Conservation (phyloP, 2,797 vertebrate genomes). For the Denticeps clupeoides region DNA sequence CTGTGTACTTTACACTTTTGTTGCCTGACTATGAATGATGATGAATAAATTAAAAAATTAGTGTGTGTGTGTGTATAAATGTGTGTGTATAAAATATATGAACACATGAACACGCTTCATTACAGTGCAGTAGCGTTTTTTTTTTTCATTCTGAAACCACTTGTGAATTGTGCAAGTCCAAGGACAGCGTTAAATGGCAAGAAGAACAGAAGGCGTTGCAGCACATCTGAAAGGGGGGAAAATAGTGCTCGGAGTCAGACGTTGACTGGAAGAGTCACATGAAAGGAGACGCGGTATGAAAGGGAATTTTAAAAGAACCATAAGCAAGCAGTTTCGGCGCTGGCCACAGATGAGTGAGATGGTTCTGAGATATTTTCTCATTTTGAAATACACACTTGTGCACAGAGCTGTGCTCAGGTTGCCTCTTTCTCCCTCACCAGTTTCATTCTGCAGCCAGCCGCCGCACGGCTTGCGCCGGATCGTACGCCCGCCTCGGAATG, state of each 20-base stretch:
- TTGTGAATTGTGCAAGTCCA: conserved; percentile 4
- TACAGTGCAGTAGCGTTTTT: too few relatives aligned
- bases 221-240: conserved; percentile 4
- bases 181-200: conserved; percentile 12
- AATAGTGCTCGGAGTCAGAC: conserved; percentile 17
- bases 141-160: too few relatives aligned
- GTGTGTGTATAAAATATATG: too few relatives aligned
- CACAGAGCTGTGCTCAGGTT: conserved; percentile 16
- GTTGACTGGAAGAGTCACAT: conserved; percentile 25
- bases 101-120: too few relatives aligned
- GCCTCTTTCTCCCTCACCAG: neutral
- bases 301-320: conserved; percentile 25
- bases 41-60: too few relatives aligned
- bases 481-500: too few relatives aligned
- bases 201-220: conserved; percentile 13
- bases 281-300: conserved; percentile 25
- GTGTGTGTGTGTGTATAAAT: too few relatives aligned
- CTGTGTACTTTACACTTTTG: too few relatives aligned
- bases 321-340: conserved; percentile 24
- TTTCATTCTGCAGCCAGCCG: too few relatives aligned
- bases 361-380: conserved; percentile 19
- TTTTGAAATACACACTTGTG: conserved; percentile 11
- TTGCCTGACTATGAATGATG: too few relatives aligned
- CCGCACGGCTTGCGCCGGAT: too few relatives aligned
- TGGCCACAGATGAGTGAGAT: neutral